Percentiles rank a stretch among this genome's conserved stretches.
phyloP scores from a whole-genome alignment of 2,888 invertebrate species.

The Luperina nickerlii region DNA sequence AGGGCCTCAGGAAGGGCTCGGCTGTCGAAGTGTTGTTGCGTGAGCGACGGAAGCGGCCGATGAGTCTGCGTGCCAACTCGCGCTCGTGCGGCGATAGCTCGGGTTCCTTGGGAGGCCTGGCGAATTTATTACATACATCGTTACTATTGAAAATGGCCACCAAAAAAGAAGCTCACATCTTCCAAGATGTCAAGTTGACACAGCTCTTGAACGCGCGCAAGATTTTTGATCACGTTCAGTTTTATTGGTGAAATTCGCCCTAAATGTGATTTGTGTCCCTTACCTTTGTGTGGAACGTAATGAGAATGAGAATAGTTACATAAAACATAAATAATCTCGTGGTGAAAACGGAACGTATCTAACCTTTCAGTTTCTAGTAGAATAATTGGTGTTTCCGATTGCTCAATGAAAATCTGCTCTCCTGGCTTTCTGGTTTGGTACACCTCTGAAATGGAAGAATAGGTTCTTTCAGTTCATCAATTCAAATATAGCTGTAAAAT shows the following conservation, averaged over 20 bases:
- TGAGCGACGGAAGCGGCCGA: conserved; percentile 83
- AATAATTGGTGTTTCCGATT: conserved; percentile 78
- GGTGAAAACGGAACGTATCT: conserved; percentile 14
- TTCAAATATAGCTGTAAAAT: not conserved
- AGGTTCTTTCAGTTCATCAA: not conserved
- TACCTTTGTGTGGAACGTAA: not conserved
- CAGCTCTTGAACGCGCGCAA: not conserved
- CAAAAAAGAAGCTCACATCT: not conserved
- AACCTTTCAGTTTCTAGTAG: conserved; percentile 84
- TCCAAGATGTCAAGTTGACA: not conserved
- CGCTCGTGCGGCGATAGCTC: conserved; percentile 80
- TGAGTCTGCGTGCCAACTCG: conserved; percentile 81
- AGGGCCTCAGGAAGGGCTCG: conserved; percentile 74
- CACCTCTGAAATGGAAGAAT: conserved; percentile 75
- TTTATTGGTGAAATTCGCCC: not conserved
- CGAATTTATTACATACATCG: not conserved
- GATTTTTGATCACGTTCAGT: not conserved
- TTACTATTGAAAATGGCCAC: not conserved
- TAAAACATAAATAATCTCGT: not conserved
- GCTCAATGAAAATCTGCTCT: conserved; percentile 77
- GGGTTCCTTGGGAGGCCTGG: conserved; percentile 79
- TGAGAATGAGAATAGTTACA: not conserved
- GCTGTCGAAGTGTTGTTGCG: conserved; percentile 73
- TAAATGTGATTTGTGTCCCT: not conserved
- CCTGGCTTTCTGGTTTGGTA: conserved; percentile 78